Evolutionary conservation across 1,140 invertebrate genomes (phyloP), one percentile per base, ranked within the genome.

Genomic region (Panulirus ornatus): DNA sequence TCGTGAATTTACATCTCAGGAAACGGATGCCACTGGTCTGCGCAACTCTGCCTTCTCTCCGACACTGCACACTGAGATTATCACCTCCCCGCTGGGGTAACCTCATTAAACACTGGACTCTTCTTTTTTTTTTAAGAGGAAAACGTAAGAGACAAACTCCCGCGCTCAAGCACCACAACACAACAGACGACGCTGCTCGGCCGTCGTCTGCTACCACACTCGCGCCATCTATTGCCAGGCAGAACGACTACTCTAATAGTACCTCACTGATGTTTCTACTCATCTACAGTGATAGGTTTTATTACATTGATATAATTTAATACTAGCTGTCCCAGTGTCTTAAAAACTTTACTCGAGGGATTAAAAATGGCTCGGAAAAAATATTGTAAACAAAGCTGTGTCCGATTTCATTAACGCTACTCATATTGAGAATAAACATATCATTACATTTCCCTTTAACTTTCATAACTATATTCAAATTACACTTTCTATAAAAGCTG

Each of bases 301-400:
- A n/a, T n/a, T n/a, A n/a, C n/a, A n/a, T n/a, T n/a, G n/a, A n/a
- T n/a, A n/a, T n/a, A n/a, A n/a, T n/a, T n/a, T n/a, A n/a, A n/a
- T n/a, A n/a, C n/a, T n/a, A n/a, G n/a, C n/a, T n/a, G n/a, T n/a
- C n/a, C n/a, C n/a, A n/a, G 51, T 58, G 51, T 22, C 22, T 22
- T 22, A 58, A 58, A 11, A 22, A 11, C 51, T 22, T 22, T 22
- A 11, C 51, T 11, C 11, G 51, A 11, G 11, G 63, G 5, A 30
- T 27, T n/a, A 70, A 5, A 5, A 70, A 9, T 70, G n/a, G 63
- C 47, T 78, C 16, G 3, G 22, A 14, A 34, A 58, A 16, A 58
- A 81, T 6, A 58, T 58, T 81, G 51, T 81, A 81, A 81, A 81
- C 78, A 81, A 58, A 5, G 36, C 78, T 81, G 78, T 58, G 78